phyloP scores from a whole-genome alignment of 2,113 vertebrate genomes.

The Salvelinus sp. region DNA sequence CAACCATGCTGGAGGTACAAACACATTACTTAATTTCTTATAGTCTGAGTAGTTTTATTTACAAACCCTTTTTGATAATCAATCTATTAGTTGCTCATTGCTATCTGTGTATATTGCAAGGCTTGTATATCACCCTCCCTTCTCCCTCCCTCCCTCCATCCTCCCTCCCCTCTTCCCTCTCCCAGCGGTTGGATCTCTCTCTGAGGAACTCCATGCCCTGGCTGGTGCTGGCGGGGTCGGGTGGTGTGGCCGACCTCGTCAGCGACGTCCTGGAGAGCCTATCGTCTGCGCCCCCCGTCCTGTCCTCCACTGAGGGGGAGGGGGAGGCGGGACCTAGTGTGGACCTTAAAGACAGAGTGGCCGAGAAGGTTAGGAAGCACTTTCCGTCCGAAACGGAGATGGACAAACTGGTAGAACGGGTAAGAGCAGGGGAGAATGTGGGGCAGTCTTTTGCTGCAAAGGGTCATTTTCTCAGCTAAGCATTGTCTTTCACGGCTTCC shows the following conservation, averaged over 20 bases:
- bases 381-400: conserved; percentile 62
- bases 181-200: conserved; percentile 79
- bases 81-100: neutral
- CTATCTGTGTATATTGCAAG: neutral
- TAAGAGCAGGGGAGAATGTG: conserved; percentile 30
- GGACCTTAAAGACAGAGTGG: conserved; percentile 61
- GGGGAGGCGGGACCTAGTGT: conserved; percentile 40
- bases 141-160: neutral
- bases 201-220: conserved; percentile 80
- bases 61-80: too few species aligned
- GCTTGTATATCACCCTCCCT: neutral
- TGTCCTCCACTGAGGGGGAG: conserved; percentile 57
- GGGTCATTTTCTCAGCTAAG: too few species aligned
- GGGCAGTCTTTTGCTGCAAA: neutral
- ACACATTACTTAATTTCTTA: neutral
- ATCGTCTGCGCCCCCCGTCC: conserved; percentile 27
- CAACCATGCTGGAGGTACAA: conserved; percentile 79
- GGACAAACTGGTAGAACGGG: conserved; percentile 72
- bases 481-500: too few species aligned
- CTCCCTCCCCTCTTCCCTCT: neutral
- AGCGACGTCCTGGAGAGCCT: conserved; percentile 77
- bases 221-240: conserved; percentile 83
- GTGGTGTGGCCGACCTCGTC: conserved; percentile 83
- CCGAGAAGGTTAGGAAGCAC: conserved; percentile 68
- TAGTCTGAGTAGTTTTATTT: neutral